Conservation (phyloP, 2,797 vertebrate species). For the Furcifer pardalis region DNA sequence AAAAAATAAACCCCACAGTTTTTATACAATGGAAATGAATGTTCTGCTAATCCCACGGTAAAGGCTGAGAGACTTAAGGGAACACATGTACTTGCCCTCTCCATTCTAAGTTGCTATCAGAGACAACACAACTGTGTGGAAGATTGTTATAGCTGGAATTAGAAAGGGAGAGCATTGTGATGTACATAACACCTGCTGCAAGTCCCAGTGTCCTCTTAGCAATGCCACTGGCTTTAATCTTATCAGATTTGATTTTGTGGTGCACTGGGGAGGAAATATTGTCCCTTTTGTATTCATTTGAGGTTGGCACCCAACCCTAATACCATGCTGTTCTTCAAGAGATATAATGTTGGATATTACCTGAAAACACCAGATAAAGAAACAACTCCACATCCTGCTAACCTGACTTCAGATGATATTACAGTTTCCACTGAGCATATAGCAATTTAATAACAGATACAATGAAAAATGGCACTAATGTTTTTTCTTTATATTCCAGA, state of each 20-base stretch:
- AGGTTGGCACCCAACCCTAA: conserved; percentile 60
- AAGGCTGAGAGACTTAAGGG: conserved; percentile 58
- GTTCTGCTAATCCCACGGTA: conserved; percentile 58
- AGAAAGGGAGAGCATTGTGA: conserved; percentile 61
- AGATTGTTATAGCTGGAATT: conserved; percentile 71
- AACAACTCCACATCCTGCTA: conserved; percentile 38
- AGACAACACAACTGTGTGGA: conserved; percentile 59
- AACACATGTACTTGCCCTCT: conserved; percentile 58
- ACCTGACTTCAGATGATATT: conserved; percentile 32
- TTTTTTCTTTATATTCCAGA: conserved; percentile 33
- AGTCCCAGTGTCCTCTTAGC: conserved; percentile 67
- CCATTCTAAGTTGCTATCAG: conserved; percentile 55
- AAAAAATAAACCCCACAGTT: conserved; percentile 40
- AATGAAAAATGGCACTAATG: conserved; percentile 27
- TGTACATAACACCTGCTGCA: conserved; percentile 71
- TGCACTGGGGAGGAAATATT: conserved; percentile 54
- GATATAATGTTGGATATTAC: conserved; percentile 57
- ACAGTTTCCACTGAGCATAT: conserved; percentile 21
- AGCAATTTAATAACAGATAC: conserved; percentile 16
- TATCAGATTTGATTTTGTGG: conserved; percentile 66
- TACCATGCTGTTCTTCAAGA: conserved; percentile 68
- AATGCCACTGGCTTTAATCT: conserved; percentile 69
- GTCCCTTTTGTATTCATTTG: conserved; percentile 66
- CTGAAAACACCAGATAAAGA: conserved; percentile 51
- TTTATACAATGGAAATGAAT: conserved; percentile 53